Conservation (phyloP, 2,888 invertebrate genomes). For the Diploptera punctata region DNA sequence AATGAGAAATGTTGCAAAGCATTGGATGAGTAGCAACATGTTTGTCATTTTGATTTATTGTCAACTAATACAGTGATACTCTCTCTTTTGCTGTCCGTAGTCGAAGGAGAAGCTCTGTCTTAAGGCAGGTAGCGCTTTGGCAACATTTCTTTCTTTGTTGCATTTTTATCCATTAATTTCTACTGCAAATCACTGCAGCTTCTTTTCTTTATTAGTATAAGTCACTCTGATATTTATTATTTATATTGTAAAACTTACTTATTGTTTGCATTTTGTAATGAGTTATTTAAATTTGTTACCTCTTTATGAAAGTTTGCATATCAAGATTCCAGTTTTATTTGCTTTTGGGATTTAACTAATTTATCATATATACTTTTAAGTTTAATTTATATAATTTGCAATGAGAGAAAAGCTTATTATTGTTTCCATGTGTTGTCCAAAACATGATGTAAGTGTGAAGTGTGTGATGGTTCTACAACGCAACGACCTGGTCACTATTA, state of each 20-base stretch:
- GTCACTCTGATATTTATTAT: not conserved
- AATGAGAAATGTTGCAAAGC: conserved; percentile 17
- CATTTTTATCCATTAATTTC: not conserved
- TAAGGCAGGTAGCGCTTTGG: conserved; percentile 55
- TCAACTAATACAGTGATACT: conserved; percentile 43
- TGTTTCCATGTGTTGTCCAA: conserved; percentile 1
- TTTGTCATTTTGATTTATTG: conserved; percentile 37
- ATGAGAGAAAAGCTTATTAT: not conserved
- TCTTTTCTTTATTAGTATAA: conserved; percentile 1
- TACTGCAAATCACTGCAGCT: conserved; percentile 17
- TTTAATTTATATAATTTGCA: not conserved
- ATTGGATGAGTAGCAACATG: conserved; percentile 10
- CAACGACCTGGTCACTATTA: not conserved
- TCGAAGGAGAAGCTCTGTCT: conserved; percentile 56
- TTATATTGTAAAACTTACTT: not conserved
- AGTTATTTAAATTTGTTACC: not conserved
- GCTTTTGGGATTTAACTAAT: not conserved
- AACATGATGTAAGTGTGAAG: not conserved
- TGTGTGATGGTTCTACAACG: conserved; percentile 8
- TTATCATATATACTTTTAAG: not conserved
- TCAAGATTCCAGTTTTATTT: conserved; percentile 13
- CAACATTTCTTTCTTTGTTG: conserved; percentile 34
- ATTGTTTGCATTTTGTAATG: not conserved
- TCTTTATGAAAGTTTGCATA: conserved; percentile 15
- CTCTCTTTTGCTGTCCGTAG: conserved; percentile 50